Percentiles rank a stretch among this genome's conserved stretches.
Evolutionary conservation across 2,797 vertebrate species (phyloP).

Genomic region (Sebastes diploproa): DNA sequence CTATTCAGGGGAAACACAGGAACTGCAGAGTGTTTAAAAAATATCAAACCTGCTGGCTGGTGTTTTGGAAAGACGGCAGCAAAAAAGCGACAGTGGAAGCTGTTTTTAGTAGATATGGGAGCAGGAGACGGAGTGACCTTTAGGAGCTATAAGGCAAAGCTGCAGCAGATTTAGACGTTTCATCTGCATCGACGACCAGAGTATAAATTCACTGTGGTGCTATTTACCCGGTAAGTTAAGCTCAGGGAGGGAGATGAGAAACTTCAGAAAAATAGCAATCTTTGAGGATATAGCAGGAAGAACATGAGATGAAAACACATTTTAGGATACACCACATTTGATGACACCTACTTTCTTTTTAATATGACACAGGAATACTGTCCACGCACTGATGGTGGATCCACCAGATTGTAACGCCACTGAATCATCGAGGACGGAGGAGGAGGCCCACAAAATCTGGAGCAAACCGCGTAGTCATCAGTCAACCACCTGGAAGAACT

Average conservation of each 20-base stretch:
- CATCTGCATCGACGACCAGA: not conserved
- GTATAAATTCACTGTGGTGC: not conserved
- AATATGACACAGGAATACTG: not conserved
- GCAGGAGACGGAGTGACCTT: not conserved
- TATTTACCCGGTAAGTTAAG: not conserved
- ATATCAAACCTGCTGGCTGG: conserved; percentile 41
- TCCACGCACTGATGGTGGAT: not conserved
- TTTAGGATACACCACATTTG: not conserved
- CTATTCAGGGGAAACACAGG: conserved; percentile 11
- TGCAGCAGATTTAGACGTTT: not conserved
- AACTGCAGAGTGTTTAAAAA: conserved; percentile 29
- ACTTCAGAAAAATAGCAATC: not conserved
- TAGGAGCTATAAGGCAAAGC: not conserved
- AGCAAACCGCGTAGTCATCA: not conserved
- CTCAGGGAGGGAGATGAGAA: not conserved
- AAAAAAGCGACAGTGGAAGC: not conserved
- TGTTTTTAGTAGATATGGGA: not conserved
- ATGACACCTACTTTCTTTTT: not conserved
- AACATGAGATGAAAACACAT: not conserved
- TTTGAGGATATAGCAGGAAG: not conserved
- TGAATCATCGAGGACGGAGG: not conserved
- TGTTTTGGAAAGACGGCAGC: conserved; percentile 54
- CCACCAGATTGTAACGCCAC: not conserved
- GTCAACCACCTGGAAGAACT: not conserved
- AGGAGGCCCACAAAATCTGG: not conserved